Percentiles rank a stretch among this genome's conserved stretches.
Conservation (phyloP, 2,797 vertebrate genomes). For the Pangasius mekongensis region DNA sequence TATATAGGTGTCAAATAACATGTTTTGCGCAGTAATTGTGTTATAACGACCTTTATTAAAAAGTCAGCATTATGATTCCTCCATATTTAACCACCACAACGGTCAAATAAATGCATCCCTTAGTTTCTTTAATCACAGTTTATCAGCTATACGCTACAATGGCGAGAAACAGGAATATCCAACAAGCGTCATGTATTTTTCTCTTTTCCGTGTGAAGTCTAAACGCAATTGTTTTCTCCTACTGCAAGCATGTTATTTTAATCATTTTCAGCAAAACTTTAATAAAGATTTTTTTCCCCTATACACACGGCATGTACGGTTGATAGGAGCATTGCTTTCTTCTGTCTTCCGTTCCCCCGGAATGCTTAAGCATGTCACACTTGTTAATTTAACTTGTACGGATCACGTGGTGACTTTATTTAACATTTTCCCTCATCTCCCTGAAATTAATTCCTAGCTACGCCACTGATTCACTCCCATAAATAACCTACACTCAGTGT, state of each 20-base stretch:
- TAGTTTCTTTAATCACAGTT: background rate
- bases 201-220: background rate
- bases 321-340: background rate
- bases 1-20: background rate
- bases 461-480: background rate
- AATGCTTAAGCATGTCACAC: background rate
- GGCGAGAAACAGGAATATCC: background rate
- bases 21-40: background rate
- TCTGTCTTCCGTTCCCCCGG: background rate
- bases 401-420: background rate
- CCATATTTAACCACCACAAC: background rate
- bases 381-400: background rate
- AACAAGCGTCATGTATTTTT: background rate
- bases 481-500: background rate
- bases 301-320: background rate
- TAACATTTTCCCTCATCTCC: background rate
- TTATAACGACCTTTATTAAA: background rate
- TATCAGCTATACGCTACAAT: background rate
- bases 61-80: background rate
- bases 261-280: background rate
- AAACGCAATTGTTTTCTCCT: too few species aligned
- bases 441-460: background rate
- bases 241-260: background rate
- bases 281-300: background rate
- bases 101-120: background rate